Evolutionary conservation across 1,140 invertebrate genomes (phyloP).

Genomic region (Drosophila carrolli): DNA sequence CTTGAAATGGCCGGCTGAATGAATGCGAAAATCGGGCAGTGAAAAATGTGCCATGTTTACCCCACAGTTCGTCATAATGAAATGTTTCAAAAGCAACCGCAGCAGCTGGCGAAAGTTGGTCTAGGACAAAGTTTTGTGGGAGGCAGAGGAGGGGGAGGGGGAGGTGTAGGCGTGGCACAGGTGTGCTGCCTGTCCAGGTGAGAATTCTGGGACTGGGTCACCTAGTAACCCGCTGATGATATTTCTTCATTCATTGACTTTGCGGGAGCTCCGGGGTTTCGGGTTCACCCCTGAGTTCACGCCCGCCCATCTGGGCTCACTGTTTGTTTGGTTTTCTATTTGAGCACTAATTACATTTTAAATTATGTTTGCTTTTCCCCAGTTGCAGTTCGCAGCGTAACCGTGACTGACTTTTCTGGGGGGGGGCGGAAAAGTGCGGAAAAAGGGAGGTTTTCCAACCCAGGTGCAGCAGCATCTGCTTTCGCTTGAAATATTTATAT

Average conservation of each 20-base stretch:
- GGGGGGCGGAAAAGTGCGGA: neutral
- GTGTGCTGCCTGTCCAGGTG: slow-evolving; percentile 42
- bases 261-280: slow-evolving; percentile 34
- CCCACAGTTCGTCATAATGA: slow-evolving; percentile 39
- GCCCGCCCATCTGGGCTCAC: slow-evolving; percentile 45
- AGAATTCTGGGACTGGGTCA: slow-evolving; percentile 64
- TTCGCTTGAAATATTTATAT: slow-evolving; percentile 77
- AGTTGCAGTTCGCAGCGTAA: slow-evolving; percentile 48
- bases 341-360: slow-evolving; percentile 83
- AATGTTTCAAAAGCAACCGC: slow-evolving; percentile 67
- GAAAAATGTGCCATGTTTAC: slow-evolving; percentile 42
- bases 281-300: slow-evolving; percentile 2
- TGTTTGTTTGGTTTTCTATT: slow-evolving; percentile 82
- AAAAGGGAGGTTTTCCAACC: slow-evolving; percentile 3
- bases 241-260: slow-evolving; percentile 73
- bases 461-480: slow-evolving; percentile 50
- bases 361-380: slow-evolving; percentile 81
- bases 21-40: slow-evolving; percentile 18
- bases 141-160: slow-evolving; percentile 3
- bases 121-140: slow-evolving; percentile 75
- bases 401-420: slow-evolving; percentile 56
- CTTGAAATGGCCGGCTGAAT: slow-evolving; percentile 50
- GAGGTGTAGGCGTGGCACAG: slow-evolving; percentile 1
- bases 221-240: slow-evolving; percentile 79
- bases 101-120: slow-evolving; percentile 69